These are phyloP conservation scores for Brachionus calyciflorus DNA, from an alignment of 1,140 invertebrate species.

Conservation along the genomic window DNA sequence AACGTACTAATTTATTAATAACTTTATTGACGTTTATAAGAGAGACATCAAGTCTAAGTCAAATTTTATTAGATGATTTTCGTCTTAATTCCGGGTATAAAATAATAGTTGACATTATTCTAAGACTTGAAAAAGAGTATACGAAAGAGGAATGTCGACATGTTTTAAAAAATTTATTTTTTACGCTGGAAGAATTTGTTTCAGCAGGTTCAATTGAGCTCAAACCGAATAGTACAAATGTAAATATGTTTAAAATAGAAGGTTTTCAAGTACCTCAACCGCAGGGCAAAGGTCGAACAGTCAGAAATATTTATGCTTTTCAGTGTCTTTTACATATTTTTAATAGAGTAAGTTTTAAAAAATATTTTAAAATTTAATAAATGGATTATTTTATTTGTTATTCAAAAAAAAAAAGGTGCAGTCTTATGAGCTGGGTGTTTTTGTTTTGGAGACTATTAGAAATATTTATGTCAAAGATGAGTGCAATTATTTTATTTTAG, in stretches of 20 bases:
- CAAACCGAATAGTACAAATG: slow-evolving; percentile 68
- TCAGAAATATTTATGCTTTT: slow-evolving; percentile 87
- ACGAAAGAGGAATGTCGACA: slow-evolving; percentile 53
- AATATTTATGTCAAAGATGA: slow-evolving; percentile 95
- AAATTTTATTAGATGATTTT: slow-evolving; percentile 28
- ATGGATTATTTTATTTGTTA: slow-evolving; percentile 54
- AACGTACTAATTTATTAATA: slow-evolving; percentile 34
- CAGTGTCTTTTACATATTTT: slow-evolving; percentile 90
- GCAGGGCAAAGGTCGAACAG: slow-evolving; percentile 73
- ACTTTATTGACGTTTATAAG: slow-evolving; percentile 17
- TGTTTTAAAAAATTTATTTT: slow-evolving; percentile 50
- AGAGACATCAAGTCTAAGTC: not conserved
- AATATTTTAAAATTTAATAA: not conserved
- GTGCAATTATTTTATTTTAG: slow-evolving; percentile 97
- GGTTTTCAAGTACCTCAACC: slow-evolving; percentile 86
- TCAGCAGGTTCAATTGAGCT: slow-evolving; percentile 84
- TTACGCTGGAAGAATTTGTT: slow-evolving; percentile 68
- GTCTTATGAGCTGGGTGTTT: slow-evolving; percentile 74
- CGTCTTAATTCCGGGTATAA: slow-evolving; percentile 10
- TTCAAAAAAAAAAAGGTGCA: slow-evolving; percentile 57
- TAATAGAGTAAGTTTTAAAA: slow-evolving; percentile 70
- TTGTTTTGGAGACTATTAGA: slow-evolving; percentile 89
- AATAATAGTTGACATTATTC: slow-evolving; percentile 12
- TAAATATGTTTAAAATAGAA: slow-evolving; percentile 77
- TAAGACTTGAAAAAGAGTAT: slow-evolving; percentile 55